Evolutionary conservation across 2,797 vertebrate species (phyloP), one percentile per base, ranked within the genome.

Genomic region (Ptychadena robeensis): DNA sequence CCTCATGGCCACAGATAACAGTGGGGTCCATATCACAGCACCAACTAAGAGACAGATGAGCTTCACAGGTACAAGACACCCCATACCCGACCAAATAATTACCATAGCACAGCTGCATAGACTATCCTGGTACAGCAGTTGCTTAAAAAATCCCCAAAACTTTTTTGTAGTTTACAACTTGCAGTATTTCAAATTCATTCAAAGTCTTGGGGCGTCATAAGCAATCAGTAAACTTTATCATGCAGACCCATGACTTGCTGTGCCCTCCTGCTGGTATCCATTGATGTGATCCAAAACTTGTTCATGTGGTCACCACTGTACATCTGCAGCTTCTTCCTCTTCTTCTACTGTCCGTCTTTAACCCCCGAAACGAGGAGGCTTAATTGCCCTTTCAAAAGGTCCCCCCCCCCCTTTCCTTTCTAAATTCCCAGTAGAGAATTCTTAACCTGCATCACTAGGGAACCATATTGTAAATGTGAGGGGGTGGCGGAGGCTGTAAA

Each of bases 381-480:
- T 44, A 40, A 37, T 82, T 30, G 59, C 63, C 40, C n/a, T 44
- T 30, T 63, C 66, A 15, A 64, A 73, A 18, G 22, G 38, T 73
- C 70, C 48, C 59, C 32, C 80, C 80, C 30, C 38, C 63, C 61
- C 53, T n/a, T 4, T 14, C 40, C 40, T 5, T 61, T 63, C 65
- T 73, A 81, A 66, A 73, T 81, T 66, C 61, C 25, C 59, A 12
- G 11, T 22, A 71, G 48, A 80, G 27, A 53, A 73, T 73, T 65
- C 63, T 66, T 64, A 73, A 73, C 71, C 63, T 73, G 71, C 40
- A 82, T 57, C 72, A 53, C 80, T 57, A 57, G 63, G 80, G 64
- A 82, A 73, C 71, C 59, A 22, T n/a, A 25, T 74, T 82, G 63
- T 38, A 15, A 38, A 37, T 40, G 40, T 27, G 44, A 44, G 30